A percentile compares a stretch with the other conserved stretches of the same genome.
Conservation (phyloP, 2,797 vertebrate species). For the Crocidura indochinensis region DNA sequence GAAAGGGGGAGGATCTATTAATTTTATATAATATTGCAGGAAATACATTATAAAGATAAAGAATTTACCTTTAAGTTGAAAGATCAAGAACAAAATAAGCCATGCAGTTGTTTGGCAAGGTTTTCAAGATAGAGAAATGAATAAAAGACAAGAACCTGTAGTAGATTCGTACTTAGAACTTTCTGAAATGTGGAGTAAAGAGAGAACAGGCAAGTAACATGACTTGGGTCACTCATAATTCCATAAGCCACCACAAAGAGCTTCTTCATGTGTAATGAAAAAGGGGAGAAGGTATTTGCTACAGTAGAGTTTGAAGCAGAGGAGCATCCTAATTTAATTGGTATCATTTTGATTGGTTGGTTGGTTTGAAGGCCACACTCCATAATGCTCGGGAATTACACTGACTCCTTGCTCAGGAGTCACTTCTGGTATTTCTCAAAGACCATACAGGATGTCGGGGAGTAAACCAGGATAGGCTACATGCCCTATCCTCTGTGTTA, state of each 20-base stretch:
- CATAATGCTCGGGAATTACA: too few relatives aligned
- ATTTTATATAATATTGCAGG: neutral
- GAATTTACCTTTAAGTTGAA: neutral
- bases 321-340: neutral
- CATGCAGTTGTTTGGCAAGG: neutral
- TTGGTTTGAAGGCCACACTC: too few relatives aligned
- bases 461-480: too few relatives aligned
- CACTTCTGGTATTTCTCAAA: too few relatives aligned
- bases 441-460: too few relatives aligned
- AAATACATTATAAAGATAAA: neutral
- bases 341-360: too few relatives aligned
- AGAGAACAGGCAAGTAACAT: neutral
- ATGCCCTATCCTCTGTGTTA: too few relatives aligned
- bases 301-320: neutral
- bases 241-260: neutral
- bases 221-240: neutral
- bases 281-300: too few relatives aligned
- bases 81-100: slow-evolving; percentile 7
- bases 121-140: neutral
- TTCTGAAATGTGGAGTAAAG: neutral
- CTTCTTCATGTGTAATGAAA: neutral
- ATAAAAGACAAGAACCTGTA: neutral
- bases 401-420: too few relatives aligned
- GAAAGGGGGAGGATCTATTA: neutral
- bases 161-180: neutral